Evolutionary conservation across 2,888 invertebrate species (phyloP).

Genomic region (Megaustenia siamemsis): DNA sequence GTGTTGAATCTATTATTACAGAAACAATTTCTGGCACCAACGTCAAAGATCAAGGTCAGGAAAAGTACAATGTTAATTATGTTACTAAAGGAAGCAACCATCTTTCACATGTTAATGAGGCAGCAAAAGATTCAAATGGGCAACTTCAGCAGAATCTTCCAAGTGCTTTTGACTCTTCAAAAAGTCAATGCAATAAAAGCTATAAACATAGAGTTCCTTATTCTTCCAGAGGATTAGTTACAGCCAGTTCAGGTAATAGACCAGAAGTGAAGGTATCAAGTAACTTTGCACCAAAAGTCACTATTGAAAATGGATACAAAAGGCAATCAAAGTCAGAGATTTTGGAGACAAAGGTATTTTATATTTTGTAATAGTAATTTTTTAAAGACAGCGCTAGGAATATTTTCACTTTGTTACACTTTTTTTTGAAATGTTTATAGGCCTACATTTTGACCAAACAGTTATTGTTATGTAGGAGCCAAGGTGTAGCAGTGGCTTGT

Average conservation of each 20-base stretch:
- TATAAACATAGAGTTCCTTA: slow-evolving; percentile 61
- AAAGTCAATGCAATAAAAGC: slow-evolving; percentile 58
- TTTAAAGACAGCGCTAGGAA: too few species aligned
- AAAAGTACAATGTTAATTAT: neutral
- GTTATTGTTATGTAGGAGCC: too few species aligned
- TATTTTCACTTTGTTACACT: too few species aligned
- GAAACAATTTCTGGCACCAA: too few species aligned
- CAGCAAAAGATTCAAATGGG: neutral
- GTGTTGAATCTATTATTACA: neutral
- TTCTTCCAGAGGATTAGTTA: slow-evolving; percentile 18
- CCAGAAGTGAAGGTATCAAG: slow-evolving; percentile 10
- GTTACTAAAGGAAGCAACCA: neutral
- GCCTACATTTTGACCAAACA: too few species aligned
- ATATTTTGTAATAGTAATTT: too few species aligned
- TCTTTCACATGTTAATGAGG: neutral
- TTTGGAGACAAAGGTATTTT: slow-evolving; percentile 26
- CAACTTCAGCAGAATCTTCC: neutral
- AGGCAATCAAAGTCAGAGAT: neutral
- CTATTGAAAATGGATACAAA: slow-evolving; percentile 25
- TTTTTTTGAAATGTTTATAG: too few species aligned
- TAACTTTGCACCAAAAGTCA: neutral
- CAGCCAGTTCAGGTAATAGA: neutral
- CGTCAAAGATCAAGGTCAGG: neutral
- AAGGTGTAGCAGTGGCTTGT: too few species aligned
- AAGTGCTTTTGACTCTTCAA: neutral